Conservation (phyloP, 2,113 vertebrate species). For the Myiozetetes cayanensis region DNA sequence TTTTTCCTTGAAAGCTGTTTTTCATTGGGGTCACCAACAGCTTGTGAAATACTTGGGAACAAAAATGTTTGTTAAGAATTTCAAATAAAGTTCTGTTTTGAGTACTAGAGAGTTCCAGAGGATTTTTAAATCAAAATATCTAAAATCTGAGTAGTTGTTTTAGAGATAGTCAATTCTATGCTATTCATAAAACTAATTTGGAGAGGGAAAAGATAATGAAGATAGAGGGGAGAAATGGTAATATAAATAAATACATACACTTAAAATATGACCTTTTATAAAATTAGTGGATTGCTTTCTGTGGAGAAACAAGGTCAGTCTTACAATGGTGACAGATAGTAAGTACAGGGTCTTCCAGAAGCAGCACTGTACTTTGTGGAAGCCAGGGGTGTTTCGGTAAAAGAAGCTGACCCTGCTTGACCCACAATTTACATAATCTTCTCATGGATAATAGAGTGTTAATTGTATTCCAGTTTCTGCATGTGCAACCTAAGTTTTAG, state of each 20-base stretch:
- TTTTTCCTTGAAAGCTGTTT: not conserved
- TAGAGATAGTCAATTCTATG: rapidly evolving
- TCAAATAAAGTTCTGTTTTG: not conserved
- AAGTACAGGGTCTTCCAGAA: not conserved
- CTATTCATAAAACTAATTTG: not conserved
- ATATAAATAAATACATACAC: not conserved
- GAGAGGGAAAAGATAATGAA: not conserved
- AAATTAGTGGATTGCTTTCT: not conserved
- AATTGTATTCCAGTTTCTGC: not conserved
- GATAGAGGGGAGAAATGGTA: not conserved
- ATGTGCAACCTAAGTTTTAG: not conserved
- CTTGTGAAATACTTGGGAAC: not conserved
- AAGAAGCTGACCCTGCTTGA: not conserved
- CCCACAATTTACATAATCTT: slow-evolving; percentile 24
- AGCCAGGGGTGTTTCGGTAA: not conserved
- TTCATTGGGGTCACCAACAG: not conserved
- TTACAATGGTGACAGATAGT: not conserved
- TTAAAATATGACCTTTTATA: not conserved
- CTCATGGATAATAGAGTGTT: not conserved
- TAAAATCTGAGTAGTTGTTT: not conserved
- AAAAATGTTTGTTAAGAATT: not conserved
- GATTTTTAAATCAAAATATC: not conserved
- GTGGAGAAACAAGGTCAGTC: not conserved
- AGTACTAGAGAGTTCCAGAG: not conserved
- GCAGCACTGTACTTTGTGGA: not conserved